These are phyloP conservation scores for Drosophila yooni DNA, from an alignment of 2,888 invertebrate genomes.

Conservation along the genomic window DNA sequence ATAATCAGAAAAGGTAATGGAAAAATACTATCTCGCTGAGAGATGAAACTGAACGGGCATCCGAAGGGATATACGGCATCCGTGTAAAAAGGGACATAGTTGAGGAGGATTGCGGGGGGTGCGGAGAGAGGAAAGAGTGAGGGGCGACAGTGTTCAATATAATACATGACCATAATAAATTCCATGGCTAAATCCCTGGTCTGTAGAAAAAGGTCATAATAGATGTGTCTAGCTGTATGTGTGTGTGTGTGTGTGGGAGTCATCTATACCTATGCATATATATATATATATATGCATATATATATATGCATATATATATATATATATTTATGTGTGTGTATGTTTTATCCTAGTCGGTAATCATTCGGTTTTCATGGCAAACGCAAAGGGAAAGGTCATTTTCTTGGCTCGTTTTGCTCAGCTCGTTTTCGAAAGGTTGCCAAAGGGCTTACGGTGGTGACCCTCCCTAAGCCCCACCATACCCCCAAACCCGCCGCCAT, in stretches of 20 bases:
- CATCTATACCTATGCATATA: neutral
- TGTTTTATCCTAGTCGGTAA: conserved; percentile 59
- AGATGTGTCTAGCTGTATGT: conserved; percentile 67
- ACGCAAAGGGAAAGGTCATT: conserved; percentile 77
- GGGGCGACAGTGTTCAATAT: conserved; percentile 65
- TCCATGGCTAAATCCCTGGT: conserved; percentile 76
- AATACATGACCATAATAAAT: conserved; percentile 80
- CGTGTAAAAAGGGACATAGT: conserved; percentile 43
- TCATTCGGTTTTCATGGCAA: conserved; percentile 69
- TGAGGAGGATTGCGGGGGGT: conserved; percentile 9
- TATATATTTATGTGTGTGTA: conserved; percentile 18
- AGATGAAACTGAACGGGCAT: conserved; percentile 13
- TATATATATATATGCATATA: conserved; percentile 2
- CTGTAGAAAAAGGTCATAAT: conserved; percentile 79
- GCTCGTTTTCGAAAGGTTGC: conserved; percentile 74
- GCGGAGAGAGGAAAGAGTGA: conserved; percentile 6
- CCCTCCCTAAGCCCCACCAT: neutral
- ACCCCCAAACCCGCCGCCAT: neutral
- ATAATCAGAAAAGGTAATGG: conserved; percentile 75
- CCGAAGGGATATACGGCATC: conserved; percentile 36
- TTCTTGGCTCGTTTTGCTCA: conserved; percentile 70
- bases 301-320: neutral
- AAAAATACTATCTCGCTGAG: conserved; percentile 58
- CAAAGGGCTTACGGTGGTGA: conserved; percentile 64
- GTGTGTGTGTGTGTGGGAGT: conserved; percentile 17